Conservation (phyloP, 2,888 invertebrate species). For the Eupithecia subfuscata region DNA sequence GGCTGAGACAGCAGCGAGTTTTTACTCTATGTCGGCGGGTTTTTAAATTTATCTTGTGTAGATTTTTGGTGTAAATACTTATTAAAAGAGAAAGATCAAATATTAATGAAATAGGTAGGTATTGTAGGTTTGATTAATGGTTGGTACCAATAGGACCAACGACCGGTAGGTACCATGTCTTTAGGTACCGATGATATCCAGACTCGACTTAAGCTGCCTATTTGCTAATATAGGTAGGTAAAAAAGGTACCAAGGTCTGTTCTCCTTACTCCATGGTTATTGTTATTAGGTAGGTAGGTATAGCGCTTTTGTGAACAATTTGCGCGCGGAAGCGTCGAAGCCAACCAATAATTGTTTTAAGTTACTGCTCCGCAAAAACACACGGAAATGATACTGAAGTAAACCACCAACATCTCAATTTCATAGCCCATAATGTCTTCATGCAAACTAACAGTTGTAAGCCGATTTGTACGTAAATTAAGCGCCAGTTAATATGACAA, state of each 20-base stretch:
- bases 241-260: not conserved
- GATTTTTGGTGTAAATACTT: no score
- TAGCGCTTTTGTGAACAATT: constrained; percentile 23
- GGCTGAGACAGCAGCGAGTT: no score
- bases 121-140: no score
- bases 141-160: no score
- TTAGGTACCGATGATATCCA: no score
- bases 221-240: not conserved
- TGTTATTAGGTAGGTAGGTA: no score
- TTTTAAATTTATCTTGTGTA: no score
- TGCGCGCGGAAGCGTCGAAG: constrained; percentile 44
- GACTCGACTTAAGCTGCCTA: no score
- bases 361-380: constrained; percentile 41
- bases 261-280: not conserved
- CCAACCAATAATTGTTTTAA: constrained; percentile 41
- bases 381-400: constrained; percentile 51
- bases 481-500: constrained; percentile 69
- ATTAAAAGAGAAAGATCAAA: no score
- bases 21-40: no score
- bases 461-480: constrained; percentile 66
- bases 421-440: constrained; percentile 59
- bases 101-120: no score
- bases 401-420: constrained; percentile 56
- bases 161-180: no score
- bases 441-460: constrained; percentile 63